These are phyloP conservation scores for Cheilosia urbana DNA, from an alignment of 2,888 invertebrate species.

Conservation along the genomic window DNA sequence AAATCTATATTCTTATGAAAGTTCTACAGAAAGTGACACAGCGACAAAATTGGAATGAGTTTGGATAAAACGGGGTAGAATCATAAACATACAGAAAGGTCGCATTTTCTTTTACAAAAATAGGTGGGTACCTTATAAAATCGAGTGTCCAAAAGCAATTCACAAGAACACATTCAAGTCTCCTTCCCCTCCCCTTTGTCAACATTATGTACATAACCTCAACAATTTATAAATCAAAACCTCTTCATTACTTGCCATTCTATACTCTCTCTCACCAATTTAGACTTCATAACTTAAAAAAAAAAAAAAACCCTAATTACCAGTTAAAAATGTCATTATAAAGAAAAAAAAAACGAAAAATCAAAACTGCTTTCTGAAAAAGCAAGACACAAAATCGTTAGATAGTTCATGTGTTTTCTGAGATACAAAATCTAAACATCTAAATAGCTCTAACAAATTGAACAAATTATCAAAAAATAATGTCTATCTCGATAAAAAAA, in stretches of 20 bases:
- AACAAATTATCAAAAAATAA: constrained; percentile 14
- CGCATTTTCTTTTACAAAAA: no score
- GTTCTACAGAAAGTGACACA: no score
- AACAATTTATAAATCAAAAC: constrained; percentile 29
- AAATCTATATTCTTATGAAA: no score
- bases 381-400: constrained; percentile 42
- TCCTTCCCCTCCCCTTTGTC: constrained; percentile 6
- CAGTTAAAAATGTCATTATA: constrained; percentile 47
- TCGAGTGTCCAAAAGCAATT: no score
- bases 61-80: no score
- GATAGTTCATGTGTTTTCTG: constrained; percentile 64
- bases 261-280: constrained; percentile 54
- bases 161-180: background rate
- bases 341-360: constrained; percentile 23
- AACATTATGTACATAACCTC: constrained; percentile 57
- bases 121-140: no score
- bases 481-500: constrained; percentile 19
- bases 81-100: no score
- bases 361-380: constrained; percentile 34
- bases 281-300: constrained; percentile 52
- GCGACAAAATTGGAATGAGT: no score
- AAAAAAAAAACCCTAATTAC: constrained; percentile 35
- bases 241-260: constrained; percentile 46
- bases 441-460: constrained; percentile 38
- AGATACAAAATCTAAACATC: constrained; percentile 46